Evolutionary conservation across 2,797 vertebrate genomes (phyloP).

Genomic region (Glossophaga mutica): DNA sequence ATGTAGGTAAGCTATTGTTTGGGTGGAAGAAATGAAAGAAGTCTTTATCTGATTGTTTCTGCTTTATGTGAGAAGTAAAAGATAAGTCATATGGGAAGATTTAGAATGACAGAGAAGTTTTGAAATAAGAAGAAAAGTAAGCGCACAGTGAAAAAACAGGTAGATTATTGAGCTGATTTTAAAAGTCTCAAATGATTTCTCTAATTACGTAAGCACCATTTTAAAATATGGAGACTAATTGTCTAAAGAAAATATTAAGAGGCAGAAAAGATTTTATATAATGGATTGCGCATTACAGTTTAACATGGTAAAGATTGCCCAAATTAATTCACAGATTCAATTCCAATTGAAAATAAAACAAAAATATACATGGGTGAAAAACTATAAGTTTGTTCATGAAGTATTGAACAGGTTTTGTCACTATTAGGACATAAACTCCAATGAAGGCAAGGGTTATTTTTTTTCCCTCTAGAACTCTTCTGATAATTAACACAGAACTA

Average conservation of each 20-base stretch:
- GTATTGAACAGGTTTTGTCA: not conserved
- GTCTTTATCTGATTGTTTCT: not conserved
- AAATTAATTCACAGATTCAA: not conserved
- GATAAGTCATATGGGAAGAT: not conserved
- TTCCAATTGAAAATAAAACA: not conserved
- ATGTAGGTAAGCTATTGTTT: not conserved
- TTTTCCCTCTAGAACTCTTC: not conserved
- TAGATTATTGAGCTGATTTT: not conserved
- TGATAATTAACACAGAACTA: not conserved
- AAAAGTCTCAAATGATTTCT: not conserved
- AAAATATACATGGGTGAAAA: not conserved
- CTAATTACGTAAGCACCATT: not conserved
- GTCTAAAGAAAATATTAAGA: not conserved
- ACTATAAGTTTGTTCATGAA: not conserved
- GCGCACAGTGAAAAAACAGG: not conserved
- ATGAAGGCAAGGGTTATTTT: not conserved
- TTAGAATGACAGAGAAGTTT: not conserved
- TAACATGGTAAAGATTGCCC: not conserved
- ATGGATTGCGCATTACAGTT: not conserved
- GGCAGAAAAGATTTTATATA: not conserved
- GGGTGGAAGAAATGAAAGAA: not conserved
- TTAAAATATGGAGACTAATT: not conserved
- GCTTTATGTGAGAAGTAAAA: not conserved
- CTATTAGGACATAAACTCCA: not conserved
- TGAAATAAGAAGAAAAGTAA: not conserved